Conservation (phyloP, 2,888 invertebrate genomes). For the Dichetophora obliterata region DNA sequence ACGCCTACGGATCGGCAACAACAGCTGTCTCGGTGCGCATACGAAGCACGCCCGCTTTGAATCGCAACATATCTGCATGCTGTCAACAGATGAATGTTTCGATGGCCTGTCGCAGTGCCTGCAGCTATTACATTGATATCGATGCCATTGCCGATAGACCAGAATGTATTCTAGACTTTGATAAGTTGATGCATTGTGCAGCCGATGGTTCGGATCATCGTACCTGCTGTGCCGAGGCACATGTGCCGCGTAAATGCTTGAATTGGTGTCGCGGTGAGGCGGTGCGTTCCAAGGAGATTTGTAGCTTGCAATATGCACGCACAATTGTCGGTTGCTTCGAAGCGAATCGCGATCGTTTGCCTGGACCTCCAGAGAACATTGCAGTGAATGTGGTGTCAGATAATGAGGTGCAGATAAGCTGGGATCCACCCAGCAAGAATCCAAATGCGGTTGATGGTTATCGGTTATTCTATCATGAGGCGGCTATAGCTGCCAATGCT, state of each 20-base stretch:
- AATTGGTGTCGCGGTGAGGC: constrained; percentile 88
- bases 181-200: constrained; percentile 88
- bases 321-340: constrained; percentile 86
- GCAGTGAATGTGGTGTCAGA: constrained; percentile 73
- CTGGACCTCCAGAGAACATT: constrained; percentile 83
- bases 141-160: constrained; percentile 85
- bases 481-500: constrained; percentile 68
- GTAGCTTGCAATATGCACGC: constrained; percentile 80
- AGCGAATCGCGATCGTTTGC: constrained; percentile 81
- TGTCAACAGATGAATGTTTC: constrained; percentile 86
- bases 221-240: constrained; percentile 84
- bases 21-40: constrained; percentile 81
- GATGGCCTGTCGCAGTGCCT: constrained; percentile 83
- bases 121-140: constrained; percentile 86
- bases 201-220: constrained; percentile 87
- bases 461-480: constrained; percentile 84
- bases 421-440: constrained; percentile 87
- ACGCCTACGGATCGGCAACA: constrained; percentile 81
- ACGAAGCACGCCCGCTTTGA: constrained; percentile 75
- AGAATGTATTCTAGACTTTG: constrained; percentile 85
- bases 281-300: constrained; percentile 75
- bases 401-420: constrained; percentile 76
- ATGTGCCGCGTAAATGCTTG: constrained; percentile 84
- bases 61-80: constrained; percentile 81
- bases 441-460: constrained; percentile 86